These are phyloP conservation scores for Colaptes auratus DNA, from an alignment of 2,113 vertebrate species.

Conservation along the genomic window DNA sequence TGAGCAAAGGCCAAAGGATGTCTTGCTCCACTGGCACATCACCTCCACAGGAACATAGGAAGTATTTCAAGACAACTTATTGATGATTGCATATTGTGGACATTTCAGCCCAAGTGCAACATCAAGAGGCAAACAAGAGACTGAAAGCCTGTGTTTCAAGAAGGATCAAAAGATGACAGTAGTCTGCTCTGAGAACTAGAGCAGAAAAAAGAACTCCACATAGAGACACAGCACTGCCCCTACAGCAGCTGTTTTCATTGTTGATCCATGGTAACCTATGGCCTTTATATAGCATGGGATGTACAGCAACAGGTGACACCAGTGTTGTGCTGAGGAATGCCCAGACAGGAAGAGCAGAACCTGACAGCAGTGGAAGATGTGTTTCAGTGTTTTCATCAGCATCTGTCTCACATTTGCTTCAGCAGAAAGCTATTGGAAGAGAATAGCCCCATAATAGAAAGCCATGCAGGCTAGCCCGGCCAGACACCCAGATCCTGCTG, in stretches of 20 bases:
- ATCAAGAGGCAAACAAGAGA: not conserved
- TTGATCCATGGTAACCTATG: not conserved
- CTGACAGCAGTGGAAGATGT: fast-evolving
- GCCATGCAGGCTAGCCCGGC: not conserved
- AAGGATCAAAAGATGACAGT: not conserved
- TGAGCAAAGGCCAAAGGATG: not conserved
- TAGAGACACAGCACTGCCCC: not conserved
- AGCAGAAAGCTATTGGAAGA: not conserved
- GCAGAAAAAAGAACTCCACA: not conserved
- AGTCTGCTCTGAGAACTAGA: not conserved
- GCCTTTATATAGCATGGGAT: not conserved
- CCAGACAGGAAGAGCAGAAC: not conserved
- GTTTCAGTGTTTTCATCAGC: not conserved
- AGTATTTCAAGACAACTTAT: not conserved
- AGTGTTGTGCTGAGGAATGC: not conserved
- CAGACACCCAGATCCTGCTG: not conserved
- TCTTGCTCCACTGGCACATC: not conserved
- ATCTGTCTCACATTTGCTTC: not conserved
- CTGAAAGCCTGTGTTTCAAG: not conserved
- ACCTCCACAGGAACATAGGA: not conserved
- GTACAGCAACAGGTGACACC: not conserved
- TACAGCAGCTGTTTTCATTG: not conserved
- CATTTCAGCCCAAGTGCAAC: not conserved
- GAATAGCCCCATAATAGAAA: not conserved
- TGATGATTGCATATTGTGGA: not conserved